Evolutionary conservation across 1,140 invertebrate genomes (phyloP), one percentile per base, ranked within the genome.

Genomic region (Gonioctena quinquepunctata): DNA sequence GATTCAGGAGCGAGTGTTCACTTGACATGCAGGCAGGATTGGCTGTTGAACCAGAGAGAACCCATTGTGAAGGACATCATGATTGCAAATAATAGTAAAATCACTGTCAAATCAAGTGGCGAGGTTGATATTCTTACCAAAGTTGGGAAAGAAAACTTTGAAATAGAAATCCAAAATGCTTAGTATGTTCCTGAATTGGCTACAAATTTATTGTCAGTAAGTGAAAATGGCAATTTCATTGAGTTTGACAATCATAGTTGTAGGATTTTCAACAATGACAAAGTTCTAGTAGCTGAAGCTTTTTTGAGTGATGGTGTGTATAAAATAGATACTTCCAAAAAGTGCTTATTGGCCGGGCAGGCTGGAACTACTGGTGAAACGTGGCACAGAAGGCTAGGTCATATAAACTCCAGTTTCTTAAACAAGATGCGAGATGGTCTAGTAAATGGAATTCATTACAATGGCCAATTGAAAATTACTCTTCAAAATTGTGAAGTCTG

Each of bases 231-330:
- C 33, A 42, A 42, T 42, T 42, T n/a, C 33, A 42, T 42, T 42
- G 33, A 42, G 33, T 42, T n/a, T 42, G 33, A 42, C 33, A 28
- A 73, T 19, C 8, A 66, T 70, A 70, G 76, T 33, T 78, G 77
- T 60, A 5, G 65, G 67, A 76, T 77, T 49, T 67, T 61, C 13
- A 77, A 75, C 69, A 22, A 50, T 25, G 68, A 60, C 57, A 64
- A 68, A 23, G 68, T 71, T 18, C 64, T 67, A 73, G 70, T 75
- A 28, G 76, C 76, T 54, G 42, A 56, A 25, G 76, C 75, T 6
- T 16, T 60, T 19, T 33, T 78, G 26, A 64, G 67, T 13, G 72
- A 80, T 71, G 69, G 70, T 7, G 74, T 70, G 52, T 74, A 75
- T 60, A 11, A 57, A 49, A 64, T 78, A 59, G 71, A 72, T 48